Percentiles rank a stretch among this genome's conserved stretches.
Evolutionary conservation across 2,113 vertebrate genomes (phyloP).

Genomic region (Stegastes partitus): DNA sequence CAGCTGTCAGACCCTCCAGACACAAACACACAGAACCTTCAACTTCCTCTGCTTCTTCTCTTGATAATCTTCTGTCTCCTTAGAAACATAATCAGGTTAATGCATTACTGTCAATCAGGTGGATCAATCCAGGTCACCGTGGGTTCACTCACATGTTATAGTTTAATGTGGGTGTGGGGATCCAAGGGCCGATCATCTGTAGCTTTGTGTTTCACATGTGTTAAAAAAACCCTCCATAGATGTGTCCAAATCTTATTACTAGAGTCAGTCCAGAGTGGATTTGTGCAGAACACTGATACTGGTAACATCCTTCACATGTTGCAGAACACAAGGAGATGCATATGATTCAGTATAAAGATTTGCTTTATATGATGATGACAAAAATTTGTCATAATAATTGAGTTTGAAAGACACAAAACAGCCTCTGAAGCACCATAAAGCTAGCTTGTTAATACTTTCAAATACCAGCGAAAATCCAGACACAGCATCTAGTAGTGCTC

Average conservation of each 20-base stretch:
- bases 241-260: background rate
- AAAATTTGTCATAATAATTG: too few relatives aligned
- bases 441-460: too few relatives aligned
- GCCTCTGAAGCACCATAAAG: too few relatives aligned
- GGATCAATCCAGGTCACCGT: constrained; percentile 56
- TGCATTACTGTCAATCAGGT: constrained; percentile 57
- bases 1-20: constrained; percentile 9
- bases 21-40: constrained; percentile 1
- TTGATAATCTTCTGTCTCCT: constrained; percentile 21
- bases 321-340: too few relatives aligned
- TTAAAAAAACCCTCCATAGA: constrained; percentile 1
- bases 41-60: background rate
- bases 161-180: background rate
- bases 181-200: background rate
- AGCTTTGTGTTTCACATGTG: background rate
- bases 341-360: too few relatives aligned
- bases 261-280: background rate
- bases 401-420: too few relatives aligned
- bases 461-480: too few relatives aligned
- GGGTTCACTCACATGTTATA: constrained; percentile 35
- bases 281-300: too few relatives aligned
- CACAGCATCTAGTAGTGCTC: too few relatives aligned
- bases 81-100: constrained; percentile 61
- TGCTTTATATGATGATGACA: too few relatives aligned
- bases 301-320: too few relatives aligned